A percentile compares a stretch with the other conserved stretches of the same genome.
Evolutionary conservation across 2,113 vertebrate species (phyloP).

Genomic region (Sclerurus mexicanus): DNA sequence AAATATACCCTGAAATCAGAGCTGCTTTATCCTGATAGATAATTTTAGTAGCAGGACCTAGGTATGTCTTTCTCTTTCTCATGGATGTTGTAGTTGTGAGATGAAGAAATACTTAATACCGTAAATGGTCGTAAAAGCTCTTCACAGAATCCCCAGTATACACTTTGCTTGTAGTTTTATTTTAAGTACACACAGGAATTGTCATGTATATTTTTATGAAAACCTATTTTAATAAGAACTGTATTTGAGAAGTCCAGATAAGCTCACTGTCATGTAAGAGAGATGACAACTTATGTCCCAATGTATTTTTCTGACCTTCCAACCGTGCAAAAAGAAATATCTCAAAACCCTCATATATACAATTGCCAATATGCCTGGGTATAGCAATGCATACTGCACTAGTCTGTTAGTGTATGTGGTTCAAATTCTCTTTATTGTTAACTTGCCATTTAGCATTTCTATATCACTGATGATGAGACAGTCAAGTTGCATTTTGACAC

Average conservation of each 20-base stretch:
- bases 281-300: neutral
- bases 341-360: neutral
- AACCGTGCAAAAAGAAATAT: neutral
- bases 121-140: neutral
- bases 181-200: neutral
- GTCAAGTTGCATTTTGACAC: neutral
- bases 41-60: neutral
- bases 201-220: neutral
- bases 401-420: neutral
- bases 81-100: neutral
- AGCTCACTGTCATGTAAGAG: neutral
- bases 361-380: neutral
- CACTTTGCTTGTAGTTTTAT: neutral
- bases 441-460: neutral
- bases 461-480: neutral
- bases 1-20: neutral
- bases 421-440: neutral
- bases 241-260: neutral
- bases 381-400: neutral
- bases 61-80: neutral
- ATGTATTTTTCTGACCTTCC: neutral
- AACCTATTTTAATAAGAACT: neutral
- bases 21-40: neutral
- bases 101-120: neutral
- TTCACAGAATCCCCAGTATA: neutral